These are phyloP conservation scores for Halictus ligatus DNA, from an alignment of 2,888 invertebrate genomes.

Conservation along the genomic window DNA sequence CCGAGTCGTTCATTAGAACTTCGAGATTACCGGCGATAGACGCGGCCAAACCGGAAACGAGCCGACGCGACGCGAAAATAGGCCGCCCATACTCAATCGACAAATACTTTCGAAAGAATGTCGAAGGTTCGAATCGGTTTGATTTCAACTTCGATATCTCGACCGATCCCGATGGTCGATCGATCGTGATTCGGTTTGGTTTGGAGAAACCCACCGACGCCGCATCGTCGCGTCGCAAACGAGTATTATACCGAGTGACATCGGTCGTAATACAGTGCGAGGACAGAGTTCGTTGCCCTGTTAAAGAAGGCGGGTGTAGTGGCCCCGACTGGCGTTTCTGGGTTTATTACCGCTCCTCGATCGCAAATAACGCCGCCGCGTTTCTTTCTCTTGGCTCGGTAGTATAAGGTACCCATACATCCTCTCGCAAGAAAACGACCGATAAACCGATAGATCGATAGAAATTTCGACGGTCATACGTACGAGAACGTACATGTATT, in stretches of 20 bases:
- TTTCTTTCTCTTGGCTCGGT: conserved; percentile 24
- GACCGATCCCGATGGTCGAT: neutral
- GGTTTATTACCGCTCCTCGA: conserved; percentile 70
- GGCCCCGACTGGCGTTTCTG: conserved; percentile 74
- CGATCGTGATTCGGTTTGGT: conserved; percentile 32
- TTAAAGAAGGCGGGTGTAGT: conserved; percentile 75
- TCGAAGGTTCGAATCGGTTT: neutral
- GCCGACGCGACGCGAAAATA: neutral
- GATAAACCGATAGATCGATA: neutral
- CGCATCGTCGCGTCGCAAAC: conserved; percentile 7
- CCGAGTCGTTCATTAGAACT: neutral
- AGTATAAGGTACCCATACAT: conserved; percentile 8
- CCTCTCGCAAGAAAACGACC: neutral
- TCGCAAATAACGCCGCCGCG: conserved; percentile 37
- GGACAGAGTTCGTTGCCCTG: conserved; percentile 79
- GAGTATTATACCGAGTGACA: conserved; percentile 58
- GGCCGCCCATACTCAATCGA: neutral
- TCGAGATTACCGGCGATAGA: neutral
- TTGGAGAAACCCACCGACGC: conserved; percentile 10
- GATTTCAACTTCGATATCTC: neutral
- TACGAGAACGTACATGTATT: neutral
- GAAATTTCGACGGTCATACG: neutral
- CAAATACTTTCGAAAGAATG: conserved; percentile 16
- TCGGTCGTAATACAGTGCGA: conserved; percentile 48
- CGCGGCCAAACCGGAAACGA: neutral